Base-by-base conservation (phyloP, 2,113 vertebrate species). In the Tamias sibiricus region DNA sequence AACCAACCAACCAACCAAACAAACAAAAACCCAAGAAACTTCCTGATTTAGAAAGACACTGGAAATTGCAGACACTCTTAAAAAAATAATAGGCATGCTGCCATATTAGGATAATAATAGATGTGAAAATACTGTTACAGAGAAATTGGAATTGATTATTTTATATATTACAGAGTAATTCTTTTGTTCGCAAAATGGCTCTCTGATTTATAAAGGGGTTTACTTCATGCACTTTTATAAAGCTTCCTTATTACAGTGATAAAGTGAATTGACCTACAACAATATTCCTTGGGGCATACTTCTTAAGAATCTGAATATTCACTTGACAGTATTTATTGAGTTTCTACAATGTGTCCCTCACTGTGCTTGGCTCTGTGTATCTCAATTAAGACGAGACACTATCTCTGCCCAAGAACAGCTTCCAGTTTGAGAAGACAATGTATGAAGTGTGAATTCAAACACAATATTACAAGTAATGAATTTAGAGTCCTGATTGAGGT, bases 301-400 rank as follows among this genome's bases (percentile, higher is more conserved):
- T 92, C 68, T 84, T 79, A 71, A 81, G 91, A 83, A 88, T 75
- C 11, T 87, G 54, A 77, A 44, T 79, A 87, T 74, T 95, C 64
- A 72, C 44, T 62, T 85, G 35, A 87, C 20, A 42, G 9, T 30
- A 80, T 80, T 80, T 68, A 79, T 37, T 93, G 52, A 66, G 1
- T 84, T 74, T 54, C 40, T 91, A 47, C 35, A 57, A 30, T 57
- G 32, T 86, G 6, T 4, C 32, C 5, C 22, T 85, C 28, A 40
- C 12, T 64, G 30, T 76, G 40, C 35, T 89, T 62, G 52, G 13
- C 26, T 94, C 40, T 91, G 59, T 26, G 5, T 28, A 37, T 62
- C 80, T 88, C 17, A 66, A 3, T 69, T 81, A 81, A 81, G 90
- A 81, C 2, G 30, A 66, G 52, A 92, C 37, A 37, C 8, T 19